phyloP scores from a whole-genome alignment of 2,797 vertebrate genomes.

The Rhodeus uyekii region DNA sequence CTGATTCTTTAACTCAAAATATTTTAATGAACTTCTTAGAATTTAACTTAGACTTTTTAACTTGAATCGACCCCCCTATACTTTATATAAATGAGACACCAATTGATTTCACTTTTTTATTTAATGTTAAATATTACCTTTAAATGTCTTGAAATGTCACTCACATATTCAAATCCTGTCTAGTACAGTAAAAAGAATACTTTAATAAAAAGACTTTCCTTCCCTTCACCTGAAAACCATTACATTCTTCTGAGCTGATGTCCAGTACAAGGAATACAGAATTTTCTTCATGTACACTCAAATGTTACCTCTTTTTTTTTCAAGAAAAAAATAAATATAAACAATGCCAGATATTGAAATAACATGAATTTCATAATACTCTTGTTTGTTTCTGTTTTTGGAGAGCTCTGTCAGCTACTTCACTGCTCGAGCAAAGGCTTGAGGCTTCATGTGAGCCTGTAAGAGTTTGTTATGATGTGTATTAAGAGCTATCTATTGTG shows the following conservation, averaged over 20 bases:
- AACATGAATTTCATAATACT: background rate
- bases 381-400: background rate
- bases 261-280: background rate
- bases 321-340: background rate
- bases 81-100: background rate
- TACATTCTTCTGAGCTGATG: slow-evolving; percentile 2
- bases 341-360: background rate
- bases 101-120: background rate
- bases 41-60: background rate
- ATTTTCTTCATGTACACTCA: background rate
- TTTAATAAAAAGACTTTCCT: background rate
- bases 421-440: slow-evolving; percentile 8
- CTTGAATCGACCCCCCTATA: background rate
- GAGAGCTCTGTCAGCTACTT: background rate
- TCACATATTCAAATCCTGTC: background rate
- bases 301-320: background rate
- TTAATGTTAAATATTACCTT: background rate
- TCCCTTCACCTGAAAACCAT: background rate
- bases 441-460: background rate
- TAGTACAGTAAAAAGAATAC: too few relatives aligned
- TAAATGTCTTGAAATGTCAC: background rate
- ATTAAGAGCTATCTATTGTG: background rate
- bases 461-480: background rate
- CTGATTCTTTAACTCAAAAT: background rate
- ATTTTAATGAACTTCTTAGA: background rate